Evolutionary conservation across 1,140 invertebrate species (phyloP).

Genomic region (Protaetia brevitarsis): DNA sequence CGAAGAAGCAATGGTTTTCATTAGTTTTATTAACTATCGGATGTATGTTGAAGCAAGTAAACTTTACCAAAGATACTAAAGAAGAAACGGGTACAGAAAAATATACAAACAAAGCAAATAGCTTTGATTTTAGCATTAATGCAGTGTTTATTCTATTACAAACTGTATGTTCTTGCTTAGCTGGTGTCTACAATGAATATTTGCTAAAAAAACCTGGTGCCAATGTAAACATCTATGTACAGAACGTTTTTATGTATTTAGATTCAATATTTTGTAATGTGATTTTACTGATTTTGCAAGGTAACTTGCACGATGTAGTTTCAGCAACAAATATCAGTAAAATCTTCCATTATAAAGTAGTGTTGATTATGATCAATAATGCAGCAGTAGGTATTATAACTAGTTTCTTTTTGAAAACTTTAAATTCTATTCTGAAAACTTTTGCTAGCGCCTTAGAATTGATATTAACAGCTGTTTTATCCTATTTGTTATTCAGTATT

Average conservation of each 20-base stretch:
- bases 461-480: constrained; percentile 85
- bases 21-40: constrained; percentile 81
- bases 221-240: constrained; percentile 84
- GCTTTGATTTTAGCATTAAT: constrained; percentile 62
- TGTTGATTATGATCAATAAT: constrained; percentile 86
- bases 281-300: constrained; percentile 63
- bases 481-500: constrained; percentile 86
- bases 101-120: constrained; percentile 39
- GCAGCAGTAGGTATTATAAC: constrained; percentile 90
- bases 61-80: constrained; percentile 53
- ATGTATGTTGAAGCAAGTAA: constrained; percentile 88
- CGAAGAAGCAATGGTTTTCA: constrained; percentile 84
- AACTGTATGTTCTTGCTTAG: constrained; percentile 89
- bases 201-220: constrained; percentile 82
- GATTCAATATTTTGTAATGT: constrained; percentile 92
- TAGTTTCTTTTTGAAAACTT: constrained; percentile 86
- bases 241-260: constrained; percentile 95
- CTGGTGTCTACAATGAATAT: constrained; percentile 96
- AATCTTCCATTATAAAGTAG: constrained; percentile 65
- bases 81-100: constrained; percentile 30
- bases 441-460: constrained; percentile 94
- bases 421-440: constrained; percentile 95
- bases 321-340: constrained; percentile 55
- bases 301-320: constrained; percentile 61
- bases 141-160: constrained; percentile 75